A percentile compares a stretch with the other conserved stretches of the same genome.
These are phyloP conservation scores for Acanthisitta chloris DNA, from an alignment of 2,113 vertebrate genomes.

Conservation along the genomic window DNA sequence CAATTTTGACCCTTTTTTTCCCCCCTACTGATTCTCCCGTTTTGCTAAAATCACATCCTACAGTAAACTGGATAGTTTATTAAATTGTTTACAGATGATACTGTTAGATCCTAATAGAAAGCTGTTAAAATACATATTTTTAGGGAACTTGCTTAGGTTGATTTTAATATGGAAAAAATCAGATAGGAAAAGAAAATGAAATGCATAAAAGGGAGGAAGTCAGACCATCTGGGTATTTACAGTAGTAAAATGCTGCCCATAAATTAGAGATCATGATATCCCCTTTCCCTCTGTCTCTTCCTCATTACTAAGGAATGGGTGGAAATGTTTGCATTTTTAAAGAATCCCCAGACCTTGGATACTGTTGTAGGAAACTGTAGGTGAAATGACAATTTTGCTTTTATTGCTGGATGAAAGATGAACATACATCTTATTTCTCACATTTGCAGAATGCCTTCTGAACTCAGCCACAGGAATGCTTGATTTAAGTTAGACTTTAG, in stretches of 20 bases:
- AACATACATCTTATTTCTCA: background rate
- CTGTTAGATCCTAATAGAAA: background rate
- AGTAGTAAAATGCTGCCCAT: conserved; percentile 6
- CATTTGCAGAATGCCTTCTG: background rate
- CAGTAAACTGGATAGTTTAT: background rate
- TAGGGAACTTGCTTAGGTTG: background rate
- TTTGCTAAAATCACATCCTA: background rate
- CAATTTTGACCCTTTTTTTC: accelerated
- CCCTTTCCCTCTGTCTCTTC: conserved; percentile 13
- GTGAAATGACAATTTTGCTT: background rate
- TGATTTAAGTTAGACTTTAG: background rate
- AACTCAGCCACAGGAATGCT: background rate
- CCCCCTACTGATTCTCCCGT: background rate
- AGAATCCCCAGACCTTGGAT: background rate
- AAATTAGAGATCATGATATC: conserved; percentile 26
- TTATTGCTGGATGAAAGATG: background rate
- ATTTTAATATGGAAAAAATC: background rate
- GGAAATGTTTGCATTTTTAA: conserved; percentile 43
- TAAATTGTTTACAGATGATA: conserved; percentile 1
- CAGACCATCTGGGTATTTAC: background rate
- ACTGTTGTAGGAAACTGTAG: background rate
- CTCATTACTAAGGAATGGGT: conserved; percentile 31
- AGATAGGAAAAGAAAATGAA: background rate
- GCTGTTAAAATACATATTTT: background rate
- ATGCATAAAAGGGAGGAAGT: background rate